These are phyloP conservation scores for Piaya cayana DNA, from an alignment of 2,113 vertebrate species.

Conservation along the genomic window DNA sequence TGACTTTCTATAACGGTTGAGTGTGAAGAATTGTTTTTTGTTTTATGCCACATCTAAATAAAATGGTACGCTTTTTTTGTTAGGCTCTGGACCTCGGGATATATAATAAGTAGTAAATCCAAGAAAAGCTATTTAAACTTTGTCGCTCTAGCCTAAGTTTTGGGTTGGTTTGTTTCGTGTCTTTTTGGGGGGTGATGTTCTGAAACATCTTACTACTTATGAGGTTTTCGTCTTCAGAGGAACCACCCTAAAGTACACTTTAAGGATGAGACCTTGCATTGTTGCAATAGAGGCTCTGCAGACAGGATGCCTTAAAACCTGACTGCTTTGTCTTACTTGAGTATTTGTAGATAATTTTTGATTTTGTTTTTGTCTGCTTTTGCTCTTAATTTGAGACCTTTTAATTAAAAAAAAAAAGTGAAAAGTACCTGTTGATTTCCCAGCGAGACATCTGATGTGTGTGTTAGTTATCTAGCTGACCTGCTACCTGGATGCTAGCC, in stretches of 20 bases:
- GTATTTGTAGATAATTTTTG: not conserved
- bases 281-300: not conserved
- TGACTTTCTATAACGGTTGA: not conserved
- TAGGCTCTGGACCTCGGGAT: not conserved
- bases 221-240: not conserved
- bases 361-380: not conserved
- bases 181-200: not conserved
- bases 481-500: not conserved
- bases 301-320: not conserved
- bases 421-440: not conserved
- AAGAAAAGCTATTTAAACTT: not conserved
- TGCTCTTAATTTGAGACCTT: not conserved
- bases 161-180: not conserved
- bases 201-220: not conserved
- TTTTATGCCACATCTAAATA: not conserved
- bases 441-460: not conserved
- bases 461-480: not conserved
- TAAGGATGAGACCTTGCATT: not conserved
- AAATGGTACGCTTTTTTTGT: not conserved
- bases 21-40: not conserved
- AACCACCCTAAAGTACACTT: not conserved
- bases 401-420: not conserved
- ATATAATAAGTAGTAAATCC: not conserved
- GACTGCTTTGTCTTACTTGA: not conserved
- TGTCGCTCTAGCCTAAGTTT: not conserved